phyloP scores from a whole-genome alignment of 2,888 invertebrate genomes.

The Lomographa bimaculata region DNA sequence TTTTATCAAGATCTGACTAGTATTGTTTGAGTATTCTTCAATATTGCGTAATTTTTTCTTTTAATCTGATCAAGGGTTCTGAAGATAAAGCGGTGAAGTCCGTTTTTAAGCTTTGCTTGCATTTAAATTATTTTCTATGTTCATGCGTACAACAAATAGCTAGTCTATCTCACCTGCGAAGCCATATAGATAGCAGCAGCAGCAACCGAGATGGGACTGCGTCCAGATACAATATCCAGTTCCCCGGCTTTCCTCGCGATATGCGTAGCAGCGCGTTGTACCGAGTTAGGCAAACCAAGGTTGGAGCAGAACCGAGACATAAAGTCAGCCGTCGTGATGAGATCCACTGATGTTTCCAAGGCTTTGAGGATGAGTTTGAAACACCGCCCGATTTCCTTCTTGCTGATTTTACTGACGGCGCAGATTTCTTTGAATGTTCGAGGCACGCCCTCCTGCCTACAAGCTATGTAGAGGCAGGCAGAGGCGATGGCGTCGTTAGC shows the following conservation, averaged over 20 bases:
- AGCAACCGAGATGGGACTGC: constrained; percentile 99
- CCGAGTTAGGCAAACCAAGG: constrained; percentile 93
- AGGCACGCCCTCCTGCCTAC: constrained; percentile 98
- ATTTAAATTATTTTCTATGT: no score
- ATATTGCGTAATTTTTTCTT: no score
- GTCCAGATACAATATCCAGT: constrained; percentile 97
- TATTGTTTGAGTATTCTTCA: no score
- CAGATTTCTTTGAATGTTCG: constrained; percentile 99
- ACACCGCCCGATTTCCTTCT: constrained; percentile 99
- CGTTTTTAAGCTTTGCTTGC: no score
- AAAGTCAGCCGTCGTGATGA: constrained; percentile 99
- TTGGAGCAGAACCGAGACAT: constrained; percentile 99
- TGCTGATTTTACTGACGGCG: constrained; percentile 99
- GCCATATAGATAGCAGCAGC: constrained; percentile 99
- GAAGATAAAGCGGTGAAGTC: no score
- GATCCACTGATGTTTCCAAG: constrained; percentile 97
- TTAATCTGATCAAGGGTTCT: no score
- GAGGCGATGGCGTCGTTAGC: constrained; percentile 99
- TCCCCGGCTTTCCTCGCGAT: constrained; percentile 99
- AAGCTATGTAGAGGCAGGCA: constrained; percentile 99
- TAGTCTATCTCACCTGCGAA: constrained; percentile 87
- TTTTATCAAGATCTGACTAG: no score
- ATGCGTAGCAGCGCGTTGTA: constrained; percentile 96
- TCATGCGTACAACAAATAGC: no score
- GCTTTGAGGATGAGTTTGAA: constrained; percentile 98